Conservation (phyloP, 1,140 invertebrate species). For the Oppia nitens region DNA sequence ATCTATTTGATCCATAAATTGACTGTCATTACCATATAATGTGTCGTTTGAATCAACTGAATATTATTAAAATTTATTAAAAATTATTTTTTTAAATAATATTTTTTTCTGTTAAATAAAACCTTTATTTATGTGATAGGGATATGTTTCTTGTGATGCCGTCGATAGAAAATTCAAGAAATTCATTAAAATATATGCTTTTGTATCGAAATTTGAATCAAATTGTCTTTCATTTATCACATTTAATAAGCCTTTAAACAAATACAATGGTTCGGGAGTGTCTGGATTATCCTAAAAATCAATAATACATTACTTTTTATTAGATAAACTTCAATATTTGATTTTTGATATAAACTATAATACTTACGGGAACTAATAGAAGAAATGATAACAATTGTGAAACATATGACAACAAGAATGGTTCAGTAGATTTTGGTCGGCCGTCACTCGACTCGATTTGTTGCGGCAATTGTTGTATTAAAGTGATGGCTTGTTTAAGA, state of each 20-base stretch:
- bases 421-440: slow-evolving; percentile 48
- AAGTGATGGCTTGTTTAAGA: slow-evolving; percentile 64
- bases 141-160: slow-evolving; percentile 54
- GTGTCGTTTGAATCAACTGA: slow-evolving; percentile 81
- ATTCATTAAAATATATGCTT: slow-evolving; percentile 43
- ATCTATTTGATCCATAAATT: slow-evolving; percentile 64
- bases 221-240: slow-evolving; percentile 49
- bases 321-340: not conserved
- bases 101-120: too few species aligned
- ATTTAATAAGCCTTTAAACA: slow-evolving; percentile 54
- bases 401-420: slow-evolving; percentile 47
- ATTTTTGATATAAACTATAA: not conserved
- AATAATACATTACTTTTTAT: slow-evolving; percentile 10
- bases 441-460: slow-evolving; percentile 53
- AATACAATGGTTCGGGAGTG: slow-evolving; percentile 55
- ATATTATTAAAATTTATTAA: slow-evolving; percentile 4
- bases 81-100: too few species aligned
- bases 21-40: slow-evolving; percentile 71
- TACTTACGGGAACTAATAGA: slow-evolving; percentile 61
- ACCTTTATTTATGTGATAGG: slow-evolving; percentile 65
- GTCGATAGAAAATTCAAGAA: slow-evolving; percentile 54
- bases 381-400: slow-evolving; percentile 60
- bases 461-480: slow-evolving; percentile 57
- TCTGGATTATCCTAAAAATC: slow-evolving; percentile 57
- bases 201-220: slow-evolving; percentile 35